These are phyloP conservation scores for Goniozus legneri DNA, from an alignment of 1,140 invertebrate species.

Conservation along the genomic window DNA sequence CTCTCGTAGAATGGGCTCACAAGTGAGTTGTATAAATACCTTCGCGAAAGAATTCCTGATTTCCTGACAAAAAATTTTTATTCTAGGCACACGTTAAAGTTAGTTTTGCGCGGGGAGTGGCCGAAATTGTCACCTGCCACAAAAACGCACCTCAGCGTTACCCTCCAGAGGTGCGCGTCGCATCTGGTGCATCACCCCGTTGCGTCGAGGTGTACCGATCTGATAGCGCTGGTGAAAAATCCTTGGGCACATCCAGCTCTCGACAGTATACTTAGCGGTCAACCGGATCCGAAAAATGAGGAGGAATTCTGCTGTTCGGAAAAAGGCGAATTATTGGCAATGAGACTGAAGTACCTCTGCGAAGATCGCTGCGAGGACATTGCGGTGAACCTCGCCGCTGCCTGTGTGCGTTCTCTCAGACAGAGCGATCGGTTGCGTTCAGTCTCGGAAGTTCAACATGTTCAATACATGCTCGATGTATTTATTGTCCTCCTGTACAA, in stretches of 20 bases:
- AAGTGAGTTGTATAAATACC: slow-evolving; percentile 40
- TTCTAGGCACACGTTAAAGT: slow-evolving; percentile 53
- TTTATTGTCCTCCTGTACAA: slow-evolving; percentile 57
- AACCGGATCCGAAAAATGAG: slow-evolving; percentile 49
- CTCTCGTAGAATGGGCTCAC: slow-evolving; percentile 57
- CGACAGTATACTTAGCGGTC: slow-evolving; percentile 51
- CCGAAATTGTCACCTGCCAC: slow-evolving; percentile 51
- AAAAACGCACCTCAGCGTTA: slow-evolving; percentile 56
- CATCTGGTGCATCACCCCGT: slow-evolving; percentile 46
- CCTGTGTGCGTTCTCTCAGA: slow-evolving; percentile 50
- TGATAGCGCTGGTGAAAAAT: slow-evolving; percentile 52
- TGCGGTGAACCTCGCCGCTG: slow-evolving; percentile 55
- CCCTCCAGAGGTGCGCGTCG: slow-evolving; percentile 51
- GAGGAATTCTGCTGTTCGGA: slow-evolving; percentile 56
- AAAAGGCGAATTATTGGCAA: slow-evolving; percentile 53
- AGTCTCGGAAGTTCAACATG: slow-evolving; percentile 48
- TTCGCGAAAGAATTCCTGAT: not conserved
- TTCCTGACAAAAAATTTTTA: not conserved
- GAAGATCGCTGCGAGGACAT: slow-evolving; percentile 58
- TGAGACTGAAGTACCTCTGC: slow-evolving; percentile 56
- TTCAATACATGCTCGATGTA: slow-evolving; percentile 56
- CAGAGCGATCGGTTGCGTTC: slow-evolving; percentile 46
- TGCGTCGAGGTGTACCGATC: slow-evolving; percentile 47
- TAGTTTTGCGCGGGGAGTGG: slow-evolving; percentile 60
- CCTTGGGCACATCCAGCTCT: slow-evolving; percentile 54